phyloP scores from a whole-genome alignment of 2,797 vertebrate species.

The Chanos chanos region DNA sequence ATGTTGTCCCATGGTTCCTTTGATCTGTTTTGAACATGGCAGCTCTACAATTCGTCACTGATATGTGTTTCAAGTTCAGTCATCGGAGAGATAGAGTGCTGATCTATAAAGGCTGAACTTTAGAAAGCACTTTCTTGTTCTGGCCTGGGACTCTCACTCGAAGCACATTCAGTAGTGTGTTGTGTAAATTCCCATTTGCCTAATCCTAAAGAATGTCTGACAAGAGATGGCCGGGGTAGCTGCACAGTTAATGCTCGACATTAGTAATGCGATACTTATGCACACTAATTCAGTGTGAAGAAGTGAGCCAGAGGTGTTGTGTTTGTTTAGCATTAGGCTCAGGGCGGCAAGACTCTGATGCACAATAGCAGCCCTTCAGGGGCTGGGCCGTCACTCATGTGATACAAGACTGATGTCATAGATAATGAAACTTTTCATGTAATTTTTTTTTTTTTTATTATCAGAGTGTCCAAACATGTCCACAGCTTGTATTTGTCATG shows the following conservation, averaged over 20 bases:
- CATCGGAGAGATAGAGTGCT: conserved; percentile 22
- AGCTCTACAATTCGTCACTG: conserved; percentile 32
- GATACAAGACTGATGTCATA: conserved; percentile 10
- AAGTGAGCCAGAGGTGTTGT: conserved; percentile 36
- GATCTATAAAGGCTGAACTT: background rate
- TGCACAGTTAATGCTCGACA: conserved; percentile 1
- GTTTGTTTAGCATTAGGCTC: conserved; percentile 5
- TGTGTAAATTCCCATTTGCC: conserved; percentile 22
- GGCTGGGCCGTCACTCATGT: conserved; percentile 3
- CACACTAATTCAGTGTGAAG: conserved; percentile 21
- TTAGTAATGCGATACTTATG: conserved; percentile 7
- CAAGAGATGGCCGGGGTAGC: background rate
- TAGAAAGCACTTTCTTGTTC: background rate
- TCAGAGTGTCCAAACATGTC: too few species aligned
- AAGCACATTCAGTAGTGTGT: conserved; percentile 7
- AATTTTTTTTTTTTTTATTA: too few species aligned
- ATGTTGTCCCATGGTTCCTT: conserved; percentile 30
- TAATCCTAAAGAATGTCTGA: conserved; percentile 26
- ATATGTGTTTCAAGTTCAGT: conserved; percentile 4
- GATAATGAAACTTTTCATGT: too few species aligned
- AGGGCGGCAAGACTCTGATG: too few species aligned
- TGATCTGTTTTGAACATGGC: conserved; percentile 45
- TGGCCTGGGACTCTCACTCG: background rate
- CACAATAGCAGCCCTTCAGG: conserved; percentile 25
- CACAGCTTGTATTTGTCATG: too few species aligned